Percentiles rank a stretch among this genome's conserved stretches.
These are phyloP conservation scores for Ciconia boyciana DNA, from an alignment of 2,113 vertebrate genomes.

Conservation along the genomic window DNA sequence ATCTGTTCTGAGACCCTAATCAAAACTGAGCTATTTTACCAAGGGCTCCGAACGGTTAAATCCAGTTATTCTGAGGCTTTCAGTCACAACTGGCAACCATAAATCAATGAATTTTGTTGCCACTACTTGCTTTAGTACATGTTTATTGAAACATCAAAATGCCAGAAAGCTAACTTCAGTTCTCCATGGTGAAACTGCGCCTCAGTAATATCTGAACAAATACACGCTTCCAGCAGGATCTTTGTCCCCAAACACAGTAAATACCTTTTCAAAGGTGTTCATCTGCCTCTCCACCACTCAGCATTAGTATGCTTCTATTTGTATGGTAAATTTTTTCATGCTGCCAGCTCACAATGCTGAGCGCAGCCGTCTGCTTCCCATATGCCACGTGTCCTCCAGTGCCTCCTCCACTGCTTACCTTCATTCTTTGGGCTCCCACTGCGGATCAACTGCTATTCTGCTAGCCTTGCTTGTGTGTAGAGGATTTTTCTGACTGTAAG, in stretches of 20 bases:
- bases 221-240: neutral
- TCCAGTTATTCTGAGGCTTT: neutral
- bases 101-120: neutral
- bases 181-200: neutral
- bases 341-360: neutral
- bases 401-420: slow-evolving; percentile 32
- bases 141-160: neutral
- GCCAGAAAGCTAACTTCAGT: neutral
- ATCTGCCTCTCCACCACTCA: neutral
- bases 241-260: neutral
- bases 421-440: neutral
- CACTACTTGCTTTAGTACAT: neutral
- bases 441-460: neutral
- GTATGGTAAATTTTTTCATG: neutral
- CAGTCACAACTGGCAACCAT: neutral
- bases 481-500: neutral
- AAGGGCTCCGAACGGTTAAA: neutral
- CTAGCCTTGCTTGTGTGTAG: neutral
- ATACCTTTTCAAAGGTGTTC: neutral
- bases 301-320: neutral
- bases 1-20: neutral
- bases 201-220: neutral
- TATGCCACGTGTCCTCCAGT: slow-evolving; percentile 37
- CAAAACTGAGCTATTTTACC: neutral
- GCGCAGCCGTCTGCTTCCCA: slow-evolving; percentile 37